Evolutionary conservation across 2,797 vertebrate genomes (phyloP), one percentile per base, ranked within the genome.

Genomic region (Mormyrops boulengeri): DNA sequence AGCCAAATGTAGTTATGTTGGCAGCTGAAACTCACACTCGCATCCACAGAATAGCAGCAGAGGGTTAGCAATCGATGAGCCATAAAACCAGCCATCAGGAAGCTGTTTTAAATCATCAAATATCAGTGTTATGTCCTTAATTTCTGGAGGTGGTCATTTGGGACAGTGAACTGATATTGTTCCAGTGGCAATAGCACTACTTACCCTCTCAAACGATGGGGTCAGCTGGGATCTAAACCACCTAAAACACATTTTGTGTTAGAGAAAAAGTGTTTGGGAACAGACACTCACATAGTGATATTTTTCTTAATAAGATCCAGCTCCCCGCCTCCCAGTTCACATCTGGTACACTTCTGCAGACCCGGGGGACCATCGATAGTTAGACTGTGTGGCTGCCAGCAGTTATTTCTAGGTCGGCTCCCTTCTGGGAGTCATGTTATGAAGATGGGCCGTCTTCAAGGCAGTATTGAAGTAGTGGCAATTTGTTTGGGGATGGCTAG

Each of bases 221-320:
- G 92, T 84, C 86, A 89, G 90, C 94, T 91, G 87, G 91, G 89
- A 86, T 89, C 91, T 94, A 90, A 90, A 90, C 44, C 14, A 84
- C 90, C 93, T 92, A 89, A 95, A 94, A 92, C 94, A 92, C 88
- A 88, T 93, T 95, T 95, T 94, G 95, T 93, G 95, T 94, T 90
- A 91, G 91, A 92, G 88, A 93, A 89, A 91, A 90, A 90, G 88
- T 90, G 92, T 55, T 90, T 90, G 93, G 92, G 91, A 89, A 90
- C 91, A 90, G 91, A 90, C 94, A 91, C 80, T 91, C 88, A 49
- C 22, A 80, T 85, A 88, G 85, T 80, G 86, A 88, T 90, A n/a
- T 93, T 94, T 95, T 95, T 94, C 92, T 93, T 91, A 94, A 95
- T 94, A 93, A 88, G 89, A 90, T 91, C 89, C 89, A 90, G 84